These are phyloP conservation scores for Peromyscus californicus DNA, from an alignment of 2,113 vertebrate genomes.

Conservation along the genomic window DNA sequence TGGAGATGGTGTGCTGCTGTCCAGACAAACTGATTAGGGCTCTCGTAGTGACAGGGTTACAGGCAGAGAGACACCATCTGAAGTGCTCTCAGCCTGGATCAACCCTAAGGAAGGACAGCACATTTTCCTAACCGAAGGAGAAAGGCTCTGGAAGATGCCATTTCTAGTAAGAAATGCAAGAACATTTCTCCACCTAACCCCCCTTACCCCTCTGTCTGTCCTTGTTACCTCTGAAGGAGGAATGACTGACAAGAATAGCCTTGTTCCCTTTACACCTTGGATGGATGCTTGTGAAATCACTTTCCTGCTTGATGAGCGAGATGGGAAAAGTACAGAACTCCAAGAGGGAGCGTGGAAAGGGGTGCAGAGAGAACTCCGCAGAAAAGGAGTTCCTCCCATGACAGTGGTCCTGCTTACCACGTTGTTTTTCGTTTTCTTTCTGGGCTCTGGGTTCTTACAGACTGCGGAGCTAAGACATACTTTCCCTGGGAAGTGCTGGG, in stretches of 20 bases:
- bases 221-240: neutral
- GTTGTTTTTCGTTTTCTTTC: neutral
- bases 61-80: neutral
- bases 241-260: neutral
- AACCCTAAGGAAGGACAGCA: slow-evolving; percentile 1
- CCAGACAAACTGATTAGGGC: slow-evolving; percentile 11
- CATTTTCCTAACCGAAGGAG: slow-evolving; percentile 39
- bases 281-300: slow-evolving; percentile 33
- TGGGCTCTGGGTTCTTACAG: neutral
- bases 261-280: neutral
- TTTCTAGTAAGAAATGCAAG: neutral
- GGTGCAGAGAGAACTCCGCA: fast-evolving
- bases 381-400: neutral
- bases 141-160: neutral
- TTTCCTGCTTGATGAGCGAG: slow-evolving; percentile 22
- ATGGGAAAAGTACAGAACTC: neutral
- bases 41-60: neutral
- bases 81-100: neutral
- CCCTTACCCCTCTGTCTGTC: neutral
- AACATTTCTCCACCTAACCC: neutral
- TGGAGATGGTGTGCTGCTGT: neutral
- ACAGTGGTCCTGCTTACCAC: neutral
- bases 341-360: neutral
- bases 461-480: neutral
- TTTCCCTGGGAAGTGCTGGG: neutral